Percentiles rank a stretch among this genome's conserved stretches.
These are phyloP conservation scores for Eurytoma californica DNA, from an alignment of 2,888 invertebrate species.

Conservation along the genomic window DNA sequence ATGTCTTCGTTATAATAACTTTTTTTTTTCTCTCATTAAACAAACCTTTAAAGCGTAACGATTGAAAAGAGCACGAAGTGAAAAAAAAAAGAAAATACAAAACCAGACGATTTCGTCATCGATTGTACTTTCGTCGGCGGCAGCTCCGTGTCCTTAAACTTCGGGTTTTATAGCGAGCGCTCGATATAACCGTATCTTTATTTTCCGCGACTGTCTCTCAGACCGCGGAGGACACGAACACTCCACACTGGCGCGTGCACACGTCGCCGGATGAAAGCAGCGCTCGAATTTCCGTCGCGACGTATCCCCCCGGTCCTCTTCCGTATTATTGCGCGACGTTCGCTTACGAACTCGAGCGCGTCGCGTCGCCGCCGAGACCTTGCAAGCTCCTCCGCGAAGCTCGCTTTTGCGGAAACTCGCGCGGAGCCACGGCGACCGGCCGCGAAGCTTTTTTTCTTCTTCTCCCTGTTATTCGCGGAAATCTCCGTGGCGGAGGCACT, in stretches of 20 bases:
- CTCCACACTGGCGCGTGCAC: neutral
- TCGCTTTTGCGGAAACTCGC: too few species aligned
- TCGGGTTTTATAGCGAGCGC: slow-evolving; percentile 14
- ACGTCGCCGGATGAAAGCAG: slow-evolving; percentile 18
- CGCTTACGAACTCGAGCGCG: neutral
- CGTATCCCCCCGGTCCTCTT: slow-evolving; percentile 19
- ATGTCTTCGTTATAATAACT: too few species aligned
- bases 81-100: too few species aligned
- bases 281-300: slow-evolving; percentile 31
- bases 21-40: too few species aligned
- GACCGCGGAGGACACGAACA: neutral
- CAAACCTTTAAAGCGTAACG: too few species aligned
- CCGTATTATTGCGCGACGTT: neutral
- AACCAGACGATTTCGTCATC: too few species aligned
- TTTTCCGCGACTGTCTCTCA: neutral
- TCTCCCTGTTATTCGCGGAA: too few species aligned
- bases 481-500: too few species aligned
- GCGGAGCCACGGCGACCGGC: too few species aligned
- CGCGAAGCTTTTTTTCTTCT: too few species aligned
- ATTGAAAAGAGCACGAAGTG: too few species aligned
- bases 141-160: slow-evolving; percentile 20
- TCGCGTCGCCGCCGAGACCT: neutral
- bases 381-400: neutral
- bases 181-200: slow-evolving; percentile 9
- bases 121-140: too few species aligned